phyloP scores from a whole-genome alignment of 2,797 vertebrate genomes.

The Presbytis comata region DNA sequence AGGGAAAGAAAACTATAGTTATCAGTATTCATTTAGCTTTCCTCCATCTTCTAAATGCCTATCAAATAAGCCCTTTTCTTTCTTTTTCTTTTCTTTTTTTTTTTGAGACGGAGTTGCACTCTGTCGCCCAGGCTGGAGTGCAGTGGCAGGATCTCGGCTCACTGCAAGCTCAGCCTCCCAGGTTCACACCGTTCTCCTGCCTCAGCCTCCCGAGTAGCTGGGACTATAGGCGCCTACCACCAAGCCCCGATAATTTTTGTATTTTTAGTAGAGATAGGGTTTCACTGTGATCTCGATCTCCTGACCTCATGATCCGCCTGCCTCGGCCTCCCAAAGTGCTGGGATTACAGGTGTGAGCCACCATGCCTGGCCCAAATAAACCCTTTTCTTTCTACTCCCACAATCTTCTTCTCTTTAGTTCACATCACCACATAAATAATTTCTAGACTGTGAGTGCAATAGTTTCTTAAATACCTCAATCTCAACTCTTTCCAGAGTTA shows the following conservation, averaged over 20 bases:
- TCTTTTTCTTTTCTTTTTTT: background rate
- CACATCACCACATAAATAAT: background rate
- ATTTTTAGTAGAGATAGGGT: too few species aligned
- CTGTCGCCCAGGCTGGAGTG: too few species aligned
- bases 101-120: too few species aligned
- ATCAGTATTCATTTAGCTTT: background rate
- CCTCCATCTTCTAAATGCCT: background rate
- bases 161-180: too few species aligned
- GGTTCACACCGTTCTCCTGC: too few species aligned
- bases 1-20: background rate
- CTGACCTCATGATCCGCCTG: too few species aligned
- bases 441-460: background rate
- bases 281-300: too few species aligned
- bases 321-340: too few species aligned
- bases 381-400: background rate
- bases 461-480: background rate
- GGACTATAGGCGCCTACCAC: too few species aligned
- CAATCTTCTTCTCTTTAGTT: background rate
- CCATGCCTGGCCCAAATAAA: background rate
- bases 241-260: rapidly evolving
- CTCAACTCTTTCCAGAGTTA: background rate
- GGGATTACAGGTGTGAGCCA: too few species aligned
- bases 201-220: too few species aligned
- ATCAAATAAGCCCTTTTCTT: background rate
- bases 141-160: too few species aligned